These are phyloP conservation scores for Anthopleura xanthogrammica DNA, from an alignment of 92 coral and sea anemone genomes.

Conservation along the genomic window DNA sequence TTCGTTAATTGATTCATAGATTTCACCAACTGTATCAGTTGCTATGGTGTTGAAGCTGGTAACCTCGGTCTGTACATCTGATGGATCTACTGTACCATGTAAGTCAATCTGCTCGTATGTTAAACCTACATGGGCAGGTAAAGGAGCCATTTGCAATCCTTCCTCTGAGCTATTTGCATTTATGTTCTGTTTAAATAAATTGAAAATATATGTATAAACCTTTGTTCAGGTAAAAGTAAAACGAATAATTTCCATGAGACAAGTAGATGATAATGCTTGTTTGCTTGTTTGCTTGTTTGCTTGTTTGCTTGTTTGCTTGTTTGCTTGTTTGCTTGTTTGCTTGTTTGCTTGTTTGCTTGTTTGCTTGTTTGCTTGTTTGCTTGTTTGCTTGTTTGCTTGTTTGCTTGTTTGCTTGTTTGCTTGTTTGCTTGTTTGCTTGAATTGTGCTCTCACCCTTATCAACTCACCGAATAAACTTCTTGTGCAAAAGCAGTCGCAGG, in stretches of 20 bases:
- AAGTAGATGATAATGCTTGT: too few species aligned
- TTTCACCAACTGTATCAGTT: background rate
- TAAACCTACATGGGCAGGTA: background rate
- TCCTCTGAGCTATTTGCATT: background rate
- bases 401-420: too few species aligned
- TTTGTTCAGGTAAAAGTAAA: too few species aligned
- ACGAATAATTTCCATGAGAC: too few species aligned
- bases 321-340: too few species aligned
- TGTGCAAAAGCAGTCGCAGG: background rate
- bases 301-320: too few species aligned
- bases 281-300: too few species aligned
- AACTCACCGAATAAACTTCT: background rate
- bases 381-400: too few species aligned
- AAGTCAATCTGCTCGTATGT: background rate
- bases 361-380: too few species aligned
- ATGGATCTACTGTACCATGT: constrained; percentile 1
- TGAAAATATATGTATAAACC: too few species aligned
- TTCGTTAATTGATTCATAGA: background rate
- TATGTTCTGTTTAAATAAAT: background rate
- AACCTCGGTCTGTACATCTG: background rate
- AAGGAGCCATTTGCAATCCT: background rate
- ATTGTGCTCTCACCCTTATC: background rate
- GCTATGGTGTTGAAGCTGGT: background rate
- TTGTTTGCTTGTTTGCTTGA: too few species aligned
- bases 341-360: too few species aligned